These are phyloP conservation scores for Pterocles burchelli DNA, from an alignment of 2,113 vertebrate species.

Conservation along the genomic window DNA sequence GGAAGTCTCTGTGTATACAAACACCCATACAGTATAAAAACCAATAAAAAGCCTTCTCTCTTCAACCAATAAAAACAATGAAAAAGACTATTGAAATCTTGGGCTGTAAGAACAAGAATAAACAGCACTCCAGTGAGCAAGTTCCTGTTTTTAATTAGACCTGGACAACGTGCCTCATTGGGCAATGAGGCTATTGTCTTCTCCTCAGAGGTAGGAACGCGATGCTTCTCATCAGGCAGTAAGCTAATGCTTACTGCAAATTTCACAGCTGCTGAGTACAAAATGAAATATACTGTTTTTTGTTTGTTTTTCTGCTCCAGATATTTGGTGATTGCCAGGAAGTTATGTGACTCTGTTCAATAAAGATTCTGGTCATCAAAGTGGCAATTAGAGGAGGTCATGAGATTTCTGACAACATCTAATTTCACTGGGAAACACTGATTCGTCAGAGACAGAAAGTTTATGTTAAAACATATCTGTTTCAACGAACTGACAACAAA, in stretches of 20 bases:
- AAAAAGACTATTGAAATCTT: neutral
- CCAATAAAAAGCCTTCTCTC: neutral
- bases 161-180: neutral
- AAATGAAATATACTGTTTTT: neutral
- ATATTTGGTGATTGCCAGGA: neutral
- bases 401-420: neutral
- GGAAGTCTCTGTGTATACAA: slow-evolving; percentile 17
- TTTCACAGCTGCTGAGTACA: neutral
- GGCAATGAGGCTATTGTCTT: slow-evolving; percentile 36
- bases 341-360: neutral
- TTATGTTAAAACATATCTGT: neutral
- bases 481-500: neutral
- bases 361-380: slow-evolving; percentile 23
- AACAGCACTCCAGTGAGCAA: neutral
- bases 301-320: neutral
- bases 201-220: neutral
- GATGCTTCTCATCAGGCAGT: neutral
- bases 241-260: neutral
- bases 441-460: neutral
- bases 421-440: neutral
- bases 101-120: neutral
- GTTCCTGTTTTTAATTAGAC: slow-evolving; percentile 50
- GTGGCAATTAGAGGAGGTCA: neutral
- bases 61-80: slow-evolving; percentile 4
- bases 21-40: slow-evolving; percentile 14